phyloP scores from a whole-genome alignment of 2,888 invertebrate species.

The Pantelozetes paolii region DNA sequence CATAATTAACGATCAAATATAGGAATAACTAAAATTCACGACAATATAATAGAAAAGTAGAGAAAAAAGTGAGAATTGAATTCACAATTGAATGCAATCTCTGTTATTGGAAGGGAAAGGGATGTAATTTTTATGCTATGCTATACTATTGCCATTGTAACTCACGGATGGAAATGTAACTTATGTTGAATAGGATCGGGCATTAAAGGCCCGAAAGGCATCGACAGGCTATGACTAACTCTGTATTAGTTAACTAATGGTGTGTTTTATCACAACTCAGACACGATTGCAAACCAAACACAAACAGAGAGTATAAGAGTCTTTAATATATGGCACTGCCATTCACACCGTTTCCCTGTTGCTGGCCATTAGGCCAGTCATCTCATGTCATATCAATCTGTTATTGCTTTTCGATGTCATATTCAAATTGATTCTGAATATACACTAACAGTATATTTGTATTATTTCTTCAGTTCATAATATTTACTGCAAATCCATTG shows the following conservation, averaged over 20 bases:
- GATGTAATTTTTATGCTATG: slow-evolving; percentile 16
- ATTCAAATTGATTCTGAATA: neutral
- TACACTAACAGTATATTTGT: neutral
- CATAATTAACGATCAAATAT: too few species aligned
- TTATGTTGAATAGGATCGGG: neutral
- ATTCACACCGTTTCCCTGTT: slow-evolving; percentile 23
- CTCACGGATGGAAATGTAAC: slow-evolving; percentile 8
- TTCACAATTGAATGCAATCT: neutral
- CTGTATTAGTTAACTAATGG: slow-evolving; percentile 8
- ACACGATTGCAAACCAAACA: slow-evolving; percentile 29
- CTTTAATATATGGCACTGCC: slow-evolving; percentile 14
- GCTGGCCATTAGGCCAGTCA: slow-evolving; percentile 2
- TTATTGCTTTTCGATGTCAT: neutral
- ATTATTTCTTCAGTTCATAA: neutral
- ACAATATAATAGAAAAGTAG: too few species aligned
- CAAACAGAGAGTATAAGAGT: neutral
- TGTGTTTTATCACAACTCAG: slow-evolving; percentile 14
- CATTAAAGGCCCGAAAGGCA: slow-evolving; percentile 11
- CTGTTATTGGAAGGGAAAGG: neutral
- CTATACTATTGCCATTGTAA: neutral
- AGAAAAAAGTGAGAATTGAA: neutral
- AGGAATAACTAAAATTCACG: too few species aligned
- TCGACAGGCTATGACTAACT: neutral
- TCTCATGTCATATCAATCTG: slow-evolving; percentile 30
- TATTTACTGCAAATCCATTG: neutral